Evolutionary conservation across 2,888 invertebrate species (phyloP).

Genomic region (Heliconius charithonia): DNA sequence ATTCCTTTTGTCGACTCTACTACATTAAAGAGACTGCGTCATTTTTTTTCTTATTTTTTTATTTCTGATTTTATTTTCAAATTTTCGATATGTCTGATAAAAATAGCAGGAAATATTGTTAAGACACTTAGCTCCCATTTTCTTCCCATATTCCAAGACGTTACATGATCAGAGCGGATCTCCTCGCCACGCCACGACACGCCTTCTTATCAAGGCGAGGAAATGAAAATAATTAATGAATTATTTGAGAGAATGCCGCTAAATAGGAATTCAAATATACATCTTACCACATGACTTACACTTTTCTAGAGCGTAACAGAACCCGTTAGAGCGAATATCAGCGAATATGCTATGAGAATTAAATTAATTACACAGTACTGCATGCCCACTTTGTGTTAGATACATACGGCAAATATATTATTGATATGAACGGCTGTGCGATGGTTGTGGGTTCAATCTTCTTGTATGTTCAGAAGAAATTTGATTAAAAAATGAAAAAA

Average conservation of each 20-base stretch:
- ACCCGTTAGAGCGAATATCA: neutral
- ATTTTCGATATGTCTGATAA: too few species aligned
- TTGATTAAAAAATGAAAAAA: too few species aligned
- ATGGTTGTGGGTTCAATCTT: too few species aligned
- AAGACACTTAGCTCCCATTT: too few species aligned
- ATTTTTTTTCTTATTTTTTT: too few species aligned
- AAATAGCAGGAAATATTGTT: too few species aligned
- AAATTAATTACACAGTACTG: constrained; percentile 2
- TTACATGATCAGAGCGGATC: neutral
- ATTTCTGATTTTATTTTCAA: too few species aligned
- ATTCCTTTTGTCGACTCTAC: too few species aligned
- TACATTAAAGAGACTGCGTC: too few species aligned
- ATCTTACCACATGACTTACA: neutral
- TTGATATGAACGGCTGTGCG: neutral
- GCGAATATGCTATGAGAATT: neutral
- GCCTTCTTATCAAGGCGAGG: neutral
- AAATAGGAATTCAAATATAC: neutral
- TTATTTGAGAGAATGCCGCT: too few species aligned
- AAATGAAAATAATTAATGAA: neutral
- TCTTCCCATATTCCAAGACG: too few species aligned
- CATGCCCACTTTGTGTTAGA: neutral
- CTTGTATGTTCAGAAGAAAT: too few species aligned
- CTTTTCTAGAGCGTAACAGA: constrained; percentile 18
- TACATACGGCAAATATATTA: neutral
- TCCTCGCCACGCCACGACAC: neutral